Conservation (phyloP, 2,888 invertebrate genomes). For the Lissocephala sabroskyi region DNA sequence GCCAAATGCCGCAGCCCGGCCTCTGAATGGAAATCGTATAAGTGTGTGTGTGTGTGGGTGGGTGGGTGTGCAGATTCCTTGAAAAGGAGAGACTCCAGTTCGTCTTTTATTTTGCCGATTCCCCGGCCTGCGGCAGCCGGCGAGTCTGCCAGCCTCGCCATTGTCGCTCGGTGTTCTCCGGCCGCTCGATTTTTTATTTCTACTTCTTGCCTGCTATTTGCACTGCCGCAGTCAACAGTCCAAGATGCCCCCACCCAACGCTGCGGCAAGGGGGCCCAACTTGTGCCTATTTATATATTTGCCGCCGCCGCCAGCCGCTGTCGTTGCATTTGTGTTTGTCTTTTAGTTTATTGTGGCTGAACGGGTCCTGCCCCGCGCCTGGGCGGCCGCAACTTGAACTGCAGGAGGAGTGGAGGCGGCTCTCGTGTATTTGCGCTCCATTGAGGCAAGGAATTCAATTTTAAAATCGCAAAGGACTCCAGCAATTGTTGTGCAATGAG, state of each 20-base stretch:
- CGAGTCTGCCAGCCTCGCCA: background rate
- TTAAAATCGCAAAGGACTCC: conserved; percentile 48
- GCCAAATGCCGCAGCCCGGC: conserved; percentile 47
- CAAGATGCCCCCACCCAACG: conserved; percentile 10
- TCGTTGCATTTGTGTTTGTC: conserved; percentile 55
- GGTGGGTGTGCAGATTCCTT: conserved; percentile 37
- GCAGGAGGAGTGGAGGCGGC: conserved; percentile 11
- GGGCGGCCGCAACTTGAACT: conserved; percentile 19
- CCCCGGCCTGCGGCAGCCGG: background rate
- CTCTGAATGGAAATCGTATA: conserved; percentile 60
- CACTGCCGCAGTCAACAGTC: conserved; percentile 63
- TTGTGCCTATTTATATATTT: conserved; percentile 52
- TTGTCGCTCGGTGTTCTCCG: conserved; percentile 24
- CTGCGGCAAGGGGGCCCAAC: conserved; percentile 3
- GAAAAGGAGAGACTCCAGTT: no score
- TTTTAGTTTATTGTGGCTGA: conserved; percentile 61
- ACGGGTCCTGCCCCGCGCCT: background rate
- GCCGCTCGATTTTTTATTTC: conserved; percentile 45
- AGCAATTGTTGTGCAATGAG: no score
- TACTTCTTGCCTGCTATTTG: conserved; percentile 38
- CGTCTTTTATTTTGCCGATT: background rate
- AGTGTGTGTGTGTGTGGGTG: conserved; percentile 44
- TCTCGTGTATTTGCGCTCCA: conserved; percentile 51
- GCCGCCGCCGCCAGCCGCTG: conserved; percentile 18
- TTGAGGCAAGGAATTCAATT: conserved; percentile 61